Evolutionary conservation across 2,797 vertebrate species (phyloP).

Genomic region (Acanthopagrus latus): DNA sequence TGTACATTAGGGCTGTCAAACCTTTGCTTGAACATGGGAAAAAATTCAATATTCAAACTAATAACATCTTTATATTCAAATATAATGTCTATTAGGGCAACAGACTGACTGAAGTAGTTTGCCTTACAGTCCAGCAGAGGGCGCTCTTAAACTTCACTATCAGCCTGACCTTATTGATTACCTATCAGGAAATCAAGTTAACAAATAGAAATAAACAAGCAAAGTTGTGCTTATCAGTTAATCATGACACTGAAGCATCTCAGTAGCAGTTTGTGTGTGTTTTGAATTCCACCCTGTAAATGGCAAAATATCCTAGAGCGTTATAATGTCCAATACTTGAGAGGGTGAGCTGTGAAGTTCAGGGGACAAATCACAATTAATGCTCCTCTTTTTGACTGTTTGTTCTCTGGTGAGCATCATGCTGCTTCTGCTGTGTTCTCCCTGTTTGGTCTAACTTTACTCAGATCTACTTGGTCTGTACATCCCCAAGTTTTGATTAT

Average conservation of each 20-base stretch:
- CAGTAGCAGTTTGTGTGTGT: neutral
- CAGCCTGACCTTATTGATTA: neutral
- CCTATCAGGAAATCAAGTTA: neutral
- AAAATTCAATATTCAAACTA: neutral
- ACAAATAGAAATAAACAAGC: neutral
- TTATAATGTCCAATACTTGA: too few relatives aligned
- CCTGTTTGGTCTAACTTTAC: too few relatives aligned
- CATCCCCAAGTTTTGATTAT: too few relatives aligned
- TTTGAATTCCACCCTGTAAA: neutral
- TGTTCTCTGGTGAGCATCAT: too few relatives aligned
- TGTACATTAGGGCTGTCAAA: too few relatives aligned
- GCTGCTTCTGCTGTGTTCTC: too few relatives aligned
- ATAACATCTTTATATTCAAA: neutral
- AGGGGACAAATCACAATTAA: too few relatives aligned
- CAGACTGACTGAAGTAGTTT: neutral
- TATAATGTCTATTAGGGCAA: neutral
- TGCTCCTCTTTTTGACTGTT: too few relatives aligned
- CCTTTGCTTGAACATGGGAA: too few relatives aligned
- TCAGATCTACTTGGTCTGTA: too few relatives aligned
- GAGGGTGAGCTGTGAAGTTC: too few relatives aligned
- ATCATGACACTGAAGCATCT: neutral
- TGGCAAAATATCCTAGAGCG: too few relatives aligned
- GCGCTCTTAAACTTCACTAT: neutral
- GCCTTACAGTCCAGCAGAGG: slow-evolving; percentile 4
- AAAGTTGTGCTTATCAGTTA: neutral